Evolutionary conservation across 2,888 invertebrate genomes (phyloP).

Genomic region (Thereva unica): DNA sequence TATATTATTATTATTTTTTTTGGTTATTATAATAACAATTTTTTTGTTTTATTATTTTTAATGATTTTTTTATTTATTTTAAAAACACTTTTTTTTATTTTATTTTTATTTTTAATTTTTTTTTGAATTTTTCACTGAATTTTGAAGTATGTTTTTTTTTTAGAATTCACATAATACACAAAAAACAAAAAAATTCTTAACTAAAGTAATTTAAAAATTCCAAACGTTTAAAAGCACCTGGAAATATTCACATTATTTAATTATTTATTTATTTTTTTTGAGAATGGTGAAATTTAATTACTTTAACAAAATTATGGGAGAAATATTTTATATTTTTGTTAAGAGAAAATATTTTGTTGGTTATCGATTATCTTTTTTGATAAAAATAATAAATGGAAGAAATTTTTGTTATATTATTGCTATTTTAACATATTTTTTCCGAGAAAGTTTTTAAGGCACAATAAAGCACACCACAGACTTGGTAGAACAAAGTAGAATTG

Average conservation of each 20-base stretch:
- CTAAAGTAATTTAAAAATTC: conserved; percentile 45
- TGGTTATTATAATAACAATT: conserved; percentile 2
- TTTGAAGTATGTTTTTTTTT: conserved; percentile 30
- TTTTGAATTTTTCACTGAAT: conserved; percentile 25
- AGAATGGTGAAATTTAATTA: no score
- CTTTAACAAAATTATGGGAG: no score
- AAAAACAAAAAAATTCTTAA: conserved; percentile 16
- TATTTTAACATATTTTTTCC: no score
- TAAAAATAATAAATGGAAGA: no score
- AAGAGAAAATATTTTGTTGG: no score
- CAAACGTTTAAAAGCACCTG: conserved; percentile 60
- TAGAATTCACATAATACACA: conserved; percentile 21
- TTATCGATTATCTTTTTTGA: no score
- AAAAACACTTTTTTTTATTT: conserved; percentile 20
- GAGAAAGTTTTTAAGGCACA: no score
- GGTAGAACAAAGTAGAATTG: no score
- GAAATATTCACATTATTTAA: conserved; percentile 40
- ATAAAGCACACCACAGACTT: no score
- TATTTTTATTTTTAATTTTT: conserved; percentile 7
- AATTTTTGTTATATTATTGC: no score
- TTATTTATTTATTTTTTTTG: conserved; percentile 11
- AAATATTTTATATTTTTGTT: no score
- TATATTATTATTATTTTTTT: neutral
- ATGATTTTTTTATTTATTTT: conserved; percentile 7
- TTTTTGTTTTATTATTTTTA: conserved; percentile 1